Conservation (phyloP, 2,888 invertebrate genomes). For the Urechis unicinctus region DNA sequence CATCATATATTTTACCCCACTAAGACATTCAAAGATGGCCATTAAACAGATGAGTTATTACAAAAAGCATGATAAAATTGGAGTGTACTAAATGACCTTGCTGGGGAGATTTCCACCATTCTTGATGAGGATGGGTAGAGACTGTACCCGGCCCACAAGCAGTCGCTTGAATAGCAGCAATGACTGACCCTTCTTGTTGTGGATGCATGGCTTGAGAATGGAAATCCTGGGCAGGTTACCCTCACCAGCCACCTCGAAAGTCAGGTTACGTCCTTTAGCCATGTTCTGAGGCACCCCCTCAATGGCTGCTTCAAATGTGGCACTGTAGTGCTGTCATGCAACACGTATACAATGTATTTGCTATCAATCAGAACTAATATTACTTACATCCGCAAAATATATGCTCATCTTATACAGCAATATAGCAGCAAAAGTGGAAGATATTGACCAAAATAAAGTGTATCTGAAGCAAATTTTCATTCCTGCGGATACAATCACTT, state of each 20-base stretch:
- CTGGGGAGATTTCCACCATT: conserved; percentile 50
- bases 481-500: too few species aligned
- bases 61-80: too few species aligned
- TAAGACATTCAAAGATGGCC: too few species aligned
- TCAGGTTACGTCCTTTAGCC: conserved; percentile 38
- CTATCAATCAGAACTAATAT: too few species aligned
- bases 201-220: conserved; percentile 40
- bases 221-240: conserved; percentile 49
- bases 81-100: conserved; percentile 31
- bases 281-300: conserved; percentile 33
- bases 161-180: conserved; percentile 45
- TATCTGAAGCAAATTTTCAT: too few species aligned
- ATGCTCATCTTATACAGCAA: too few species aligned
- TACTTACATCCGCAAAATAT: too few species aligned
- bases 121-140: conserved; percentile 37
- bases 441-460: background rate
- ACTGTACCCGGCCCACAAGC: conserved; percentile 37
- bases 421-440: background rate
- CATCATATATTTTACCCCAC: too few species aligned
- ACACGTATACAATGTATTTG: too few species aligned
- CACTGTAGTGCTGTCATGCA: conserved; percentile 35
- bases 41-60: too few species aligned
- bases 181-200: conserved; percentile 49
- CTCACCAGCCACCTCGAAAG: conserved; percentile 48
- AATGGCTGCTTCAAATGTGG: conserved; percentile 45